A percentile compares a stretch with the other conserved stretches of the same genome.
phyloP scores from a whole-genome alignment of 2,113 vertebrate species.

The Microcebus jonahi region DNA sequence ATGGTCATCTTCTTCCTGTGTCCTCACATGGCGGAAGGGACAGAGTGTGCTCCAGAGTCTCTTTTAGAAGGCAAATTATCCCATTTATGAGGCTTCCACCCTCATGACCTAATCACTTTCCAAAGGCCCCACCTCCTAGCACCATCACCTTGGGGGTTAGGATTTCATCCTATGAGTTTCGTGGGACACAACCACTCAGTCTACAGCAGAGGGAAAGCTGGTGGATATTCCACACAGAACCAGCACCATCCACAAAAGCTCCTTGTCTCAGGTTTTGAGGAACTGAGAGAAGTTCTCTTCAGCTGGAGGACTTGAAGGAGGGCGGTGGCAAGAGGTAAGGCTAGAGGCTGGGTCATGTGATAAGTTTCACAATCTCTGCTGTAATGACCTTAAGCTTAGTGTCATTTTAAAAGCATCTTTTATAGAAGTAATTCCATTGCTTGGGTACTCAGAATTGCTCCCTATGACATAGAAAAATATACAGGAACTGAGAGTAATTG shows the following conservation, averaged over 20 bases:
- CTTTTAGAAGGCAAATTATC: background rate
- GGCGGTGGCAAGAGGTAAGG: background rate
- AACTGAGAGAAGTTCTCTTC: background rate
- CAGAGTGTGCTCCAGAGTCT: background rate
- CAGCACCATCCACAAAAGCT: background rate
- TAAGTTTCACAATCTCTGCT: background rate
- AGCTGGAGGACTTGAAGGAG: background rate
- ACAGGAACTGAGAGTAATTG: background rate
- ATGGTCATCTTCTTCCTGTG: background rate
- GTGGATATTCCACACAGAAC: background rate
- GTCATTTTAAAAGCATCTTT: constrained; percentile 9
- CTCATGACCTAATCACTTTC: background rate
- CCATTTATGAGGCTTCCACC: background rate
- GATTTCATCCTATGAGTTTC: background rate
- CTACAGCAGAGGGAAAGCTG: background rate
- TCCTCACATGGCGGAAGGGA: background rate
- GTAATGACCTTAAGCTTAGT: background rate
- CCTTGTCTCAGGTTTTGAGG: background rate
- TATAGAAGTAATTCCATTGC: background rate
- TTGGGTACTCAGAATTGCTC: background rate
- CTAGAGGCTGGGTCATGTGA: background rate
- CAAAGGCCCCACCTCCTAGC: background rate
- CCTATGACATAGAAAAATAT: background rate
- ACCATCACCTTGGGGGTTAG: background rate
- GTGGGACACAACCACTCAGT: background rate